Evolutionary conservation across 2,888 invertebrate species (phyloP), one percentile per base, ranked within the genome.

Genomic region (Micropterix aruncella): DNA sequence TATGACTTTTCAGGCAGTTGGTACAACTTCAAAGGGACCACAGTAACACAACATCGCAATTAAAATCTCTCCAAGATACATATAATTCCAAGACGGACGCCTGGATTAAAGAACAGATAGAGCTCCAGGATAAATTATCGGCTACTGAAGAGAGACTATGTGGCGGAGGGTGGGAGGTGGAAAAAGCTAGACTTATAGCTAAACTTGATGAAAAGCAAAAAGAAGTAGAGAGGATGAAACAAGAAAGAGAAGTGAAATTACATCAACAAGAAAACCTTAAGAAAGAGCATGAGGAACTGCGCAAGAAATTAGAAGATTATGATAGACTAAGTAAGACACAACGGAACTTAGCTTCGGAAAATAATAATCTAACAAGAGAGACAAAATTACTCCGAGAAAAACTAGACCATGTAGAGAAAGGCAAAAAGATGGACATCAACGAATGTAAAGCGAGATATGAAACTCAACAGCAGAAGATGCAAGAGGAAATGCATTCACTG

Each of bases 361-460:
- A 82, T 45, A 74, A 77, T 1, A 79, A 79, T 16, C 66, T 87
- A 51, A 89, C 89, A 52, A 75, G 78, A 17, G 90, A 92, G 61
- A 69, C 91, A 16, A 73, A 77, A 48, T 77, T 81, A 43, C 59
- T 86, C 27, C 80, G 80, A 57, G 70, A 72, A 42, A 77, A 76
- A 70, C 59, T 83, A 18, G 73, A 77, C 50, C 75, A 78, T 53
- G 72, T 77, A 2, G 88, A 91, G 54, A 80, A 81, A 53, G 70
- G 77, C 17, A 77, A 84, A 45, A 87, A 85, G 57, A 73, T 80
- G 5, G 92, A 93, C 56, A 64, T 91, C 19, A 79, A 81, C 1
- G 83, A 89, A 46, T 80, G 83, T 46, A 87, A 89, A 61, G 71
- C 84, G 61, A 75, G 91, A 43, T 91, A 90, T 57, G 93, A 93